phyloP scores from a whole-genome alignment of 2,113 vertebrate species.

The Trogon surrucura region DNA sequence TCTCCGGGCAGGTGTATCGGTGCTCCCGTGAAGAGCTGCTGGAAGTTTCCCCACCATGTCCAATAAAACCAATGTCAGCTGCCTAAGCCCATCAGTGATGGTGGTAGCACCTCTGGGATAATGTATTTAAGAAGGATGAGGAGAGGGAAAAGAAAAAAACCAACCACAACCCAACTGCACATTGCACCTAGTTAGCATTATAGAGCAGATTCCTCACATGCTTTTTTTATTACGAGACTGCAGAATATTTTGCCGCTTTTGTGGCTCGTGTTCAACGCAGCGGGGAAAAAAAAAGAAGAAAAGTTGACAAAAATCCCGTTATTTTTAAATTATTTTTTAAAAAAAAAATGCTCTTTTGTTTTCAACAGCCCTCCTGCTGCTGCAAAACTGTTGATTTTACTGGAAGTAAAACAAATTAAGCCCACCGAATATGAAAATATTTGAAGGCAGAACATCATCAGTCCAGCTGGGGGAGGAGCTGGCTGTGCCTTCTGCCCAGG shows the following conservation, averaged over 20 bases:
- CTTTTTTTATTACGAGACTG: conserved; percentile 38
- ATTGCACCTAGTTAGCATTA: conserved; percentile 5
- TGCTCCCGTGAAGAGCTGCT: not conserved
- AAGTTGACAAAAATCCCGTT: not conserved
- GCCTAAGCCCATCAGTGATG: no score
- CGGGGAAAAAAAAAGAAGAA: not conserved
- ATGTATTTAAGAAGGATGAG: not conserved
- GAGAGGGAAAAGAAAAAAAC: not conserved
- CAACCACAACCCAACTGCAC: no score
- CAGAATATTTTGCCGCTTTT: conserved; percentile 43
- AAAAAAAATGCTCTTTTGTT: not conserved
- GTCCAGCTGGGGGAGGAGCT: not conserved
- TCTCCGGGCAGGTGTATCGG: not conserved
- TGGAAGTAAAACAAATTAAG: conserved; percentile 33
- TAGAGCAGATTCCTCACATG: not conserved
- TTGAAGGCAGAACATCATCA: not conserved
- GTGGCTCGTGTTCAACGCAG: not conserved
- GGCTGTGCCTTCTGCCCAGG: not conserved
- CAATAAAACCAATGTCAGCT: no score
- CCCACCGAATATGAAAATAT: not conserved
- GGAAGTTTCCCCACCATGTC: not conserved
- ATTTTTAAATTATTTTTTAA: not conserved
- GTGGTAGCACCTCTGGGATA: not conserved
- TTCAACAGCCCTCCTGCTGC: conserved; percentile 35
- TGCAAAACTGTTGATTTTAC: conserved; percentile 67